These are phyloP conservation scores for Heliconius eleuchia DNA, from an alignment of 1,140 invertebrate genomes.

Conservation along the genomic window DNA sequence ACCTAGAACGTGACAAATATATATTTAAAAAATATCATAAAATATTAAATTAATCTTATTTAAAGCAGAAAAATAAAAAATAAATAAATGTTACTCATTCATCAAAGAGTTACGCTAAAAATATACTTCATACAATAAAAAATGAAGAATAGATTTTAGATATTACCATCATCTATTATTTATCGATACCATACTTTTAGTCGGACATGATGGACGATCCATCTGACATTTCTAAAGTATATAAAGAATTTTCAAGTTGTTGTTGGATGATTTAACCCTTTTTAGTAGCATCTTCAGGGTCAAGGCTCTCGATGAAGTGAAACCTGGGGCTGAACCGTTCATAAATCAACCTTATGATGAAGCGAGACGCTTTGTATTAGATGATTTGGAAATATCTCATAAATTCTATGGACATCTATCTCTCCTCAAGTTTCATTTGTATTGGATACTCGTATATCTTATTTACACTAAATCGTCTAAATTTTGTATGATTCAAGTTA, in stretches of 20 bases:
- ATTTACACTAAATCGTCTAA: too few species aligned
- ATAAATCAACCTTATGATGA: background rate
- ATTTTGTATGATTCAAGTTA: too few species aligned
- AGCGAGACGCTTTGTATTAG: background rate
- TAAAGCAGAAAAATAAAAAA: too few species aligned
- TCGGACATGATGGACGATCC: slow-evolving; percentile 20
- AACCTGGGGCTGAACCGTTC: background rate
- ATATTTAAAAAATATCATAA: too few species aligned
- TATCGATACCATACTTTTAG: slow-evolving; percentile 12
- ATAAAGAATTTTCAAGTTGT: slow-evolving; percentile 23
- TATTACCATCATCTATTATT: too few species aligned
- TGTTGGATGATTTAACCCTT: slow-evolving; percentile 16
- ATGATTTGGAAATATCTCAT: background rate
- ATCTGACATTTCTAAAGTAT: slow-evolving; percentile 25
- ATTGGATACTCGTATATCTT: too few species aligned
- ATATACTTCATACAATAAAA: too few species aligned
- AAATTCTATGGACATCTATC: background rate
- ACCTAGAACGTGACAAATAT: too few species aligned
- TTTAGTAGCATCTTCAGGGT: slow-evolving; percentile 14
- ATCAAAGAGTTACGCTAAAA: too few species aligned
- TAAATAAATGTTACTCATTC: too few species aligned
- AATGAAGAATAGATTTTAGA: too few species aligned
- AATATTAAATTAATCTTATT: too few species aligned
- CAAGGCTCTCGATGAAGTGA: background rate
- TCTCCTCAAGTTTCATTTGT: background rate